Base-by-base conservation (phyloP, 2,797 vertebrate genomes). In the Knipowitschia caucasica region DNA sequence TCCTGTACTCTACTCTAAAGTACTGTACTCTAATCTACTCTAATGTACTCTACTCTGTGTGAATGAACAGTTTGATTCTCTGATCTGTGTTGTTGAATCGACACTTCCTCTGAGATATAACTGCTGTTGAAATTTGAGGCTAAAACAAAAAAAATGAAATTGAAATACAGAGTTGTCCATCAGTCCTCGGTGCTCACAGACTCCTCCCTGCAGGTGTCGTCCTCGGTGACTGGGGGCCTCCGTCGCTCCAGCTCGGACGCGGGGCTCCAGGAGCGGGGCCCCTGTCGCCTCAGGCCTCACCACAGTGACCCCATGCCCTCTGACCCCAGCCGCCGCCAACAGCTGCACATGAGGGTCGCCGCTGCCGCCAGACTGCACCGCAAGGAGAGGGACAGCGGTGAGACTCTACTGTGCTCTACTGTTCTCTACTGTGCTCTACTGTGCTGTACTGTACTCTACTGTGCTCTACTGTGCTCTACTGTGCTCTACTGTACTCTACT, bases 261-360 rank as follows among this genome's bases (percentile, higher is more conserved):
- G 24, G 92, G 93, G 87, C 87, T 71, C 49, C 79, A 81, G 0
- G 93, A 92, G 53, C 88, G 91, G 23, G 40, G 21, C 18, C 90
- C 90, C 79, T 79, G 91, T 63, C 91, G 93, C 8, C 89, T 95
- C 69, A 88, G 93, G 73, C 92, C 93, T 0, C 92, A 95, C 84
- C 92, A 92, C 88, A 94, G 92, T 20, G 93, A 94, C 80, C 93
- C 92, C 52, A 95, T 94, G 93, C 92, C 93, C 0, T 90, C 92
- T 0, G 91, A 94, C 60, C 92, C 92, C 0, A 89, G 92, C 72
- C 93, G 94, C 81, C 91, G 93, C 78, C 94, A 94, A 81, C 92
- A 95, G 87, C 89, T 94, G 84, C 92, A 95, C 82, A 91, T 95
- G 90, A 95, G 95, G 86, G 95, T 94, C 3, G 92, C 92, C 1